phyloP scores from a whole-genome alignment of 2,888 invertebrate genomes.

The Dioctria rufipes region DNA sequence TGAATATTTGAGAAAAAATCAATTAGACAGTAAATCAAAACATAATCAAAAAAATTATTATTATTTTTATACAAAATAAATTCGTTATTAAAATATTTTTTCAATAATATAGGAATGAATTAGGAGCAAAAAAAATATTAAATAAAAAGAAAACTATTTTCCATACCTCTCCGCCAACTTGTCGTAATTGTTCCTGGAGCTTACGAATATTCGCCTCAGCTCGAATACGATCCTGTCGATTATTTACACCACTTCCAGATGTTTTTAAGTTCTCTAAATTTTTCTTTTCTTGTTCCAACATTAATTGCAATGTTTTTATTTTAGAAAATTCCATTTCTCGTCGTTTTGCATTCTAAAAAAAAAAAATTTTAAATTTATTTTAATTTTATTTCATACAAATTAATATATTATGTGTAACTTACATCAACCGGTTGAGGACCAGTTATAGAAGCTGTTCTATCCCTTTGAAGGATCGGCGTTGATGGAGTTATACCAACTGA shows the following conservation, averaged over 20 bases:
- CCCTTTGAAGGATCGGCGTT: slow-evolving; percentile 73
- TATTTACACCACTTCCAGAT: slow-evolving; percentile 67
- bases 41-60: slow-evolving; percentile 22
- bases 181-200: slow-evolving; percentile 70
- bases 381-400: neutral
- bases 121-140: neutral
- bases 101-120: neutral
- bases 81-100: slow-evolving; percentile 10
- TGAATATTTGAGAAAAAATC: slow-evolving; percentile 36
- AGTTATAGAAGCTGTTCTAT: slow-evolving; percentile 78
- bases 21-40: slow-evolving; percentile 17
- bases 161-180: slow-evolving; percentile 71
- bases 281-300: slow-evolving; percentile 90
- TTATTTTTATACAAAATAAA: slow-evolving; percentile 12
- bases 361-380: slow-evolving; percentile 29
- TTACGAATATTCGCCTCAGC: slow-evolving; percentile 70
- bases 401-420: slow-evolving; percentile 64
- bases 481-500: slow-evolving; percentile 73
- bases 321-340: slow-evolving; percentile 87
- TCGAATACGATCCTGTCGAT: slow-evolving; percentile 62
- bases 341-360: slow-evolving; percentile 84
- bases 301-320: slow-evolving; percentile 87
- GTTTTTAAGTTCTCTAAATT: slow-evolving; percentile 84
- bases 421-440: slow-evolving; percentile 92
- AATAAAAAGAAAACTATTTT: slow-evolving; percentile 24